These are phyloP conservation scores for Pseudococcus jackbeardsleyi DNA, from an alignment of 2,888 invertebrate species.

Conservation along the genomic window DNA sequence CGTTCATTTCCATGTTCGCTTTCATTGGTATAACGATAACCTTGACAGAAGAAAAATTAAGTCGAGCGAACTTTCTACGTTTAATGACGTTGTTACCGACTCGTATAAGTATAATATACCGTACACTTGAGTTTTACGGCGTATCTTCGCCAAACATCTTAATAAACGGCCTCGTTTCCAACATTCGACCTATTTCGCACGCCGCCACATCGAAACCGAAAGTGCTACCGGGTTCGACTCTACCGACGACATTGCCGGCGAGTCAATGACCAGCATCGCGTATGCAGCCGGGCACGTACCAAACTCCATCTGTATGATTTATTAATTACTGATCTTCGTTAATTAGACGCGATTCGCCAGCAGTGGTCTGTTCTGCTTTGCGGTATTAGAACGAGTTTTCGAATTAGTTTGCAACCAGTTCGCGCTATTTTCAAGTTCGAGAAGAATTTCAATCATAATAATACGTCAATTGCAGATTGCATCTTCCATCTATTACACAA, in stretches of 20 bases:
- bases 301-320: neutral
- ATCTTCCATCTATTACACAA: too few relatives aligned
- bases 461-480: too few relatives aligned
- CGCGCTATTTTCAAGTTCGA: neutral
- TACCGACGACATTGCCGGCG: neutral
- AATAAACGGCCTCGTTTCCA: constrained; percentile 5
- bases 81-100: neutral
- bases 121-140: neutral
- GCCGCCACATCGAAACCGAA: neutral
- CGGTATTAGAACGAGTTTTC: neutral
- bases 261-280: neutral
- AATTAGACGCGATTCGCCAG: neutral
- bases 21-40: neutral
- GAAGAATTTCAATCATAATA: neutral
- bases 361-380: neutral
- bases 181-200: neutral
- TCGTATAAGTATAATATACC: neutral
- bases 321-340: neutral
- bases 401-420: neutral
- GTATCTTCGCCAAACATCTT: neutral
- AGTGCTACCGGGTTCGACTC: neutral
- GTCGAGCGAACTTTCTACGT: constrained; percentile 7
- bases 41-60: constrained; percentile 12
- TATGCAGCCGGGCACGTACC: neutral
- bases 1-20: constrained; percentile 1